These are phyloP conservation scores for Oreocharis arfaki DNA, from an alignment of 2,113 vertebrate genomes.

Conservation along the genomic window DNA sequence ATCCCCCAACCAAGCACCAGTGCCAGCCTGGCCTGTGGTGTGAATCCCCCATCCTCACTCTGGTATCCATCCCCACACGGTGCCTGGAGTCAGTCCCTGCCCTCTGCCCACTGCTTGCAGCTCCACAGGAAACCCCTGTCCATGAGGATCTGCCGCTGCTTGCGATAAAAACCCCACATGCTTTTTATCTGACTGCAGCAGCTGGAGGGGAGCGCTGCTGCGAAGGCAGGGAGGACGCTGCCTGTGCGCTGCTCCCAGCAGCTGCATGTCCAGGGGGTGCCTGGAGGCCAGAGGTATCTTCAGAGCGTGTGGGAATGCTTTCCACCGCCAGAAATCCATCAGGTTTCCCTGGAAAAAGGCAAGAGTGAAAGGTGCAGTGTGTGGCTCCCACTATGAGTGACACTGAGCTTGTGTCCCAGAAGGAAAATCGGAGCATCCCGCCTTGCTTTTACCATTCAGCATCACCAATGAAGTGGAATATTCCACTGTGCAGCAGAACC, in stretches of 20 bases:
- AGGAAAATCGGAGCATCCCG: neutral
- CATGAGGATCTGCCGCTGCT: fast-evolving
- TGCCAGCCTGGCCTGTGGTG: neutral
- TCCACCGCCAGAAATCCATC: fast-evolving
- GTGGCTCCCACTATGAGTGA: fast-evolving
- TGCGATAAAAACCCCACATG: fast-evolving
- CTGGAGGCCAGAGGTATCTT: neutral
- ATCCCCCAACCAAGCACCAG: fast-evolving
- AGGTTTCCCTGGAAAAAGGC: neutral
- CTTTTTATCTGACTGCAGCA: neutral
- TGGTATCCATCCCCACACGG: fast-evolving
- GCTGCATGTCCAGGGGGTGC: fast-evolving
- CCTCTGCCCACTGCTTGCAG: fast-evolving
- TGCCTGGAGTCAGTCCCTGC: neutral
- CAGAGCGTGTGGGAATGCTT: neutral
- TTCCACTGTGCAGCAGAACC: neutral
- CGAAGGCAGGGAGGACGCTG: neutral
- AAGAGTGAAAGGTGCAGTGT: neutral
- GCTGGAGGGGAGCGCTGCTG: neutral
- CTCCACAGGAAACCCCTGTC: neutral
- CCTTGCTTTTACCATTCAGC: neutral
- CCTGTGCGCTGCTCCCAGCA: fast-evolving
- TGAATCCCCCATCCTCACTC: neutral
- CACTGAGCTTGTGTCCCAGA: neutral
- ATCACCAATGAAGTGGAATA: fast-evolving